Evolutionary conservation across 1,140 invertebrate genomes (phyloP), one percentile per base, ranked within the genome.

Genomic region (Drosophila paulistorum): DNA sequence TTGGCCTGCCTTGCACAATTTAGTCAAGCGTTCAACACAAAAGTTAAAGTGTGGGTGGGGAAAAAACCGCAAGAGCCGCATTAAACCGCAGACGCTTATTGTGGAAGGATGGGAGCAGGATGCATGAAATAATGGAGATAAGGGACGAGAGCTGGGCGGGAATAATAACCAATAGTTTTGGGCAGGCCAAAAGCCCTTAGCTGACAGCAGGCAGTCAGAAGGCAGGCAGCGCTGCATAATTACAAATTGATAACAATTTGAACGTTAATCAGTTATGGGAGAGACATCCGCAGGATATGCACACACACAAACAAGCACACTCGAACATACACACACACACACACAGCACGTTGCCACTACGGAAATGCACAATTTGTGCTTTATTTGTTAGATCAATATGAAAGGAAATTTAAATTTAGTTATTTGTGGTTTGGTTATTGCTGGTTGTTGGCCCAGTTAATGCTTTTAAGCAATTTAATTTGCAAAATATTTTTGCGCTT

Each of bases 171-270:
- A 51, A 51, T 20, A 3, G 45, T 51, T 51, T 51, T 51, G 45
- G 45, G 17, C 45, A 51, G 20, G 37, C 33, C 55, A 20, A 71
- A 41, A 64, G 41, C 67, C 39, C 61, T 41, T 14, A 13, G 17
- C 14, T 41, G 37, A 45, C 35, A 63, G 23, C 61, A 67, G 35
- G 17, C 45, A 20, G 17, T 7, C 35, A 23, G 35, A n/a, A 23
- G 35, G 14, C 61, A 67, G 35, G 61, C 54, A 68, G 42, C 54
- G 57, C 59, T 69, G 63, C 62, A 66, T 82, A 87, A 86, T 86
- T 87, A 75, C 75, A 87, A 82, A 87, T 86, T 86, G 82, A 86
- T 86, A 86, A 87, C 83, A 76, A 79, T 87, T 86, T 76, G 42
- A 79, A 67, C 83, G 76, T 71, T 87, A 87, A 86, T 86, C 82